Evolutionary conservation across 2,888 invertebrate genomes (phyloP).

Genomic region (Eristalis tenax): DNA sequence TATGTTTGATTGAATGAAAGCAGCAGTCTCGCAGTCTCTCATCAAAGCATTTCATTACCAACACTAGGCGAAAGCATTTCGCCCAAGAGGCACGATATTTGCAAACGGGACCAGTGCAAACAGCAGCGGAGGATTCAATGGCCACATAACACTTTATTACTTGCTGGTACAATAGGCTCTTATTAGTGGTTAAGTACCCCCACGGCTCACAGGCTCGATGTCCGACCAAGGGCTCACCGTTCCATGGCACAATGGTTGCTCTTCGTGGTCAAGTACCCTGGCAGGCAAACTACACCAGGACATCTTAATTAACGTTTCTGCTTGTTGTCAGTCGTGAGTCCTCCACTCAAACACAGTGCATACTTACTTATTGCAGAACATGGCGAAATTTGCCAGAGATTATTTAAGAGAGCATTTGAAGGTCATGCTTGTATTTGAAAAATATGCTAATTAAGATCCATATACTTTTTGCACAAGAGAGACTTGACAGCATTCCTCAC

Average conservation of each 20-base stretch:
- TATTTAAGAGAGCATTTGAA: neutral
- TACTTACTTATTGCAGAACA: neutral
- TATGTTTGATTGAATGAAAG: neutral
- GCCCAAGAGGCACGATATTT: neutral
- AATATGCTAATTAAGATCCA: neutral
- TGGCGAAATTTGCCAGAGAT: neutral
- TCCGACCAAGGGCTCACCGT: neutral
- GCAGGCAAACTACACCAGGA: neutral
- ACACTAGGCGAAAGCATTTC: neutral
- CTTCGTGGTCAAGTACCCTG: neutral
- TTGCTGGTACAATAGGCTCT: neutral
- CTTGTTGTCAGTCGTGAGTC: neutral
- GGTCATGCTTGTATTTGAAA: neutral
- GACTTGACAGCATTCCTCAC: neutral
- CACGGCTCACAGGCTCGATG: neutral
- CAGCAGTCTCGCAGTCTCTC: neutral
- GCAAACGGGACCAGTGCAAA: neutral
- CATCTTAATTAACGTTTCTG: neutral
- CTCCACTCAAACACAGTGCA: neutral
- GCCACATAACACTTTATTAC: neutral
- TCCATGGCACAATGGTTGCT: neutral
- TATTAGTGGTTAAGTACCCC: neutral
- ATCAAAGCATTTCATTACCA: neutral
- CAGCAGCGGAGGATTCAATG: neutral
- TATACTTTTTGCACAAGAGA: neutral